Evolutionary conservation across 2,113 vertebrate species (phyloP).

Genomic region (Pelmatolapia mariae): DNA sequence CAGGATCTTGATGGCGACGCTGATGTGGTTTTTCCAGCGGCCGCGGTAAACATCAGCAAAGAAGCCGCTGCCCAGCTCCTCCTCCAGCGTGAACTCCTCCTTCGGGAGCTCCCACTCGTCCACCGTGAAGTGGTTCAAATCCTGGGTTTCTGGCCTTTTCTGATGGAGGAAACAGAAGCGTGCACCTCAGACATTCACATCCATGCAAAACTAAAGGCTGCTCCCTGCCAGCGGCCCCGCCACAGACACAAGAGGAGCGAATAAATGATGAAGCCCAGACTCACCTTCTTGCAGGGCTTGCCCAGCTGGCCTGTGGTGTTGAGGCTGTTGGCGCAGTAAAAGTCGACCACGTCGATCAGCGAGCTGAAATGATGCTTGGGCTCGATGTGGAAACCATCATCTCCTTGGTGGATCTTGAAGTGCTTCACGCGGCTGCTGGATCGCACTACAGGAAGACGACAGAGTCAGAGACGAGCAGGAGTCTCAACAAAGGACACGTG

Average conservation of each 20-base stretch:
- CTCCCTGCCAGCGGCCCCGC: background rate
- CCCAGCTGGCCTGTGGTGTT: conserved; percentile 37
- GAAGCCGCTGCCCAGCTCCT: conserved; percentile 72
- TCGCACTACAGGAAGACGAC: conserved; percentile 43
- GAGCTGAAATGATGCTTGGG: conserved; percentile 37
- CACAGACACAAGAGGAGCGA: background rate
- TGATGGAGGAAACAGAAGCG: conserved; percentile 7
- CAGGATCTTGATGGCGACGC: conserved; percentile 81
- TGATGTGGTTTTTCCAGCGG: conserved; percentile 74
- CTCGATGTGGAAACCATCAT: conserved; percentile 48
- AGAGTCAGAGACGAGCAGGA: background rate
- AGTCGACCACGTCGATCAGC: conserved; percentile 60
- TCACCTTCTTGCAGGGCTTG: conserved; percentile 71
- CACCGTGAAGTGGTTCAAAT: conserved; percentile 45
- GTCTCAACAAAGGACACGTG: background rate
- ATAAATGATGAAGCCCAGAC: background rate
- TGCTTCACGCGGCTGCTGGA: conserved; percentile 55
- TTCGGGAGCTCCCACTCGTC: conserved; percentile 78
- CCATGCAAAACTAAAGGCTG: background rate
- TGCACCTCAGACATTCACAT: background rate
- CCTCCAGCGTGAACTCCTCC: conserved; percentile 72
- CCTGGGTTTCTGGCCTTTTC: conserved; percentile 46
- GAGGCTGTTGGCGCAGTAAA: conserved; percentile 59
- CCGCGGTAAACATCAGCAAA: conserved; percentile 78
- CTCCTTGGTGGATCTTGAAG: conserved; percentile 63